Base-by-base conservation (phyloP, 2,888 invertebrate species). In the Lochmaea capreae region DNA sequence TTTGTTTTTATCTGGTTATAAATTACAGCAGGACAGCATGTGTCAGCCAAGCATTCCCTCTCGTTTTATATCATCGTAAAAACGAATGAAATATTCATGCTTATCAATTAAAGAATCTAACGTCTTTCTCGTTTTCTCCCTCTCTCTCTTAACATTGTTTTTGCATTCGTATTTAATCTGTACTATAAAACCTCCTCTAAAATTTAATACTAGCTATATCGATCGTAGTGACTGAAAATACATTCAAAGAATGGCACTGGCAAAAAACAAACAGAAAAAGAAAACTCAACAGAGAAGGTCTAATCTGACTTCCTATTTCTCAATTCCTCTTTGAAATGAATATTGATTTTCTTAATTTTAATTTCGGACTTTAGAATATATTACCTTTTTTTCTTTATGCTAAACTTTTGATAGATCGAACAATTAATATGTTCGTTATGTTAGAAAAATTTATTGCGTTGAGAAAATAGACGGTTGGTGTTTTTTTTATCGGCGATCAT, bases 1-100 rank as follows among this genome's bases (percentile, higher is more conserved):
- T 42, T 62, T 52, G 33, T 69, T 68, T 69, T 69, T 69, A 69
- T 69, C 62, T 61, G 52, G n/a, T 52, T 62, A 69, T 69, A 69
- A 59, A 69, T 67, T 67, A 57, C 10, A 18, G 67, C 14, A 43
- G 62, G 68, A 39, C 43, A 39, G 68, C 62, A n/a, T 22, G 65
- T n/a, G 42, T 57, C 22, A 26, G 18, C 33, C 42, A 6, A 33
- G 14, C 18, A 39, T 16, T 62, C 52, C 62, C 68, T 68, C 46
- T 42, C 61, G 42, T 46, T 68, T 61, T 26, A 43, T 39, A 46
- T n/a, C 49, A 69, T 61, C 62, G 52, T 39, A 69, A 62, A 62
- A 62, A 52, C 61, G 52, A 43, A 69, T 69, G 62, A 69, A 69
- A 69, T 69, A 69, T 62, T 69, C 52, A 69, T 69, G 9, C 49